Evolutionary conservation across 1,140 invertebrate species (phyloP), one percentile per base, ranked within the genome.

Genomic region (Dolichoris vasculosae): DNA sequence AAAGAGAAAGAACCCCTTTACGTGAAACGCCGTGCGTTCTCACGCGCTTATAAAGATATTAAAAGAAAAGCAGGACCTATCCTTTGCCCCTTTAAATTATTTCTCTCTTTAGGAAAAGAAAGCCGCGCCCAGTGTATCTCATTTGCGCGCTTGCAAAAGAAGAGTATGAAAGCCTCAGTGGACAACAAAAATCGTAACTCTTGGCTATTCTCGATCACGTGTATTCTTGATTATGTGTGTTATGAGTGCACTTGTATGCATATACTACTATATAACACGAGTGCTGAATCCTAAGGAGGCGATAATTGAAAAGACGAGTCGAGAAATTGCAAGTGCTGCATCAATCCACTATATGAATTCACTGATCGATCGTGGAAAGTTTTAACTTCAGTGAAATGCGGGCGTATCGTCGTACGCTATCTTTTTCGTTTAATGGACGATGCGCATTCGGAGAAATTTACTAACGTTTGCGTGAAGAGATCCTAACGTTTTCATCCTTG

Each of bases 61-160:
- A 8, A 20, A 38, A 79, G 77, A 79, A 46, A 73, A 30, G 51
- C 55, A n/a, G 26, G 23, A 26, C 9, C 43, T 0, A 4, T 20
- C 35, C 4, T 30, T 35, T 77, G n/a, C 43, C 75, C 32, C n/a
- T 26, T 51, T 30, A 76, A 46, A 30, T 51, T 40, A 23, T 20
- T 40, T 71, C 69, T 26, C 13, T 30, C 40, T 26, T 0, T 8
- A 40, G 4, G 38, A 73, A 40, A 73, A n/a, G 38, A 73, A 73
- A 73, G 38, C 38, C 69, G 38, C 69, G 69, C 38, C 69, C 69
- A 23, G 38, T 38, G 69, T 38, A 73, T 43, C 38, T 73, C 69
- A 73, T 43, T 73, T 73, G 43, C 38, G 69, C 69, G 69, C 13
- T 4, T 0, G 26, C 38, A 32, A 26, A 40, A 4, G 43, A 20